Evolutionary conservation across 2,113 vertebrate species (phyloP).

Genomic region (Cochlearius cochlearius): DNA sequence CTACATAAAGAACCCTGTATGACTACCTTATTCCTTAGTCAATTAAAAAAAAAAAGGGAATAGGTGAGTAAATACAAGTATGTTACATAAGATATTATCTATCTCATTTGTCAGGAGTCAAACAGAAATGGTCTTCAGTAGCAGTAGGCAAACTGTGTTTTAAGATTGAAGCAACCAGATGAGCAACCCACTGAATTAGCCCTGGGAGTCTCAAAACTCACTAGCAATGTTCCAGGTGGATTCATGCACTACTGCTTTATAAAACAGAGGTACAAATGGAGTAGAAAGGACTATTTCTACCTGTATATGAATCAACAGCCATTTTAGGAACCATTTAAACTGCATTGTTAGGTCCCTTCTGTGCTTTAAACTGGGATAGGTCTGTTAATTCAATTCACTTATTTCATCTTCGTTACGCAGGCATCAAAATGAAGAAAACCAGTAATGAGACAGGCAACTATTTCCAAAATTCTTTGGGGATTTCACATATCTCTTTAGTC

Average conservation of each 20-base stretch:
- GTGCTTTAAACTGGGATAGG: background rate
- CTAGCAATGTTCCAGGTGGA: background rate
- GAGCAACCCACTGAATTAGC: background rate
- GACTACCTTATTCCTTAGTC: background rate
- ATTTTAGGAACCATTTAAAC: constrained; percentile 2
- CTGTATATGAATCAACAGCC: background rate
- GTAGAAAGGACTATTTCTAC: background rate
- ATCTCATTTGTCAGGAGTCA: background rate
- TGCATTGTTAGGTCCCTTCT: background rate
- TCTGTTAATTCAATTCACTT: background rate
- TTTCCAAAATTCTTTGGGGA: background rate
- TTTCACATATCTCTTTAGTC: background rate
- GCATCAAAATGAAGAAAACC: background rate
- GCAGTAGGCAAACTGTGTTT: background rate
- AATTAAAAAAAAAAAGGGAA: background rate
- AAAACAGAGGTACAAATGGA: background rate
- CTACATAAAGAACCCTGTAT: background rate
- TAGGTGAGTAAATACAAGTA: background rate
- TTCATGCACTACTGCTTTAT: constrained; percentile 7
- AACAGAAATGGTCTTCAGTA: background rate
- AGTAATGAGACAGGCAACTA: background rate
- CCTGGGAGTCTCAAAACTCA: background rate
- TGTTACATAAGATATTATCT: background rate
- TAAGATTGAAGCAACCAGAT: background rate
- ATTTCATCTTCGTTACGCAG: background rate